Evolutionary conservation across 2,888 invertebrate species (phyloP).

Genomic region (Leptinotarsa rubiginosa): DNA sequence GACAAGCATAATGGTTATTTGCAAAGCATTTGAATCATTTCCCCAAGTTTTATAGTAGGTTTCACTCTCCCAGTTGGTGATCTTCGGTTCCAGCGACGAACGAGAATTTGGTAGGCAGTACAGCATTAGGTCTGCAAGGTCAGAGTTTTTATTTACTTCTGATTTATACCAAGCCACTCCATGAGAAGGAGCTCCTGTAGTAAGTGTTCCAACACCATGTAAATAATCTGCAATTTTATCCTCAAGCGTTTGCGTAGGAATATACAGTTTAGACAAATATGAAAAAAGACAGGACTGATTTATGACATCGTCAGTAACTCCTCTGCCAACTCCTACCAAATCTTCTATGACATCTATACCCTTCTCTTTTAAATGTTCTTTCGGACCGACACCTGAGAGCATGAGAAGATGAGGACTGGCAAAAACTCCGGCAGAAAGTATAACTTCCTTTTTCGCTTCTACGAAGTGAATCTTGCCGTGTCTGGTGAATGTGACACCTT

Average conservation of each 20-base stretch:
- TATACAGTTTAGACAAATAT: slow-evolving; percentile 70
- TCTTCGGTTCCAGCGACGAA: slow-evolving; percentile 28
- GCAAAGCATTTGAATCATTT: slow-evolving; percentile 53
- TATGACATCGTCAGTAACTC: slow-evolving; percentile 81
- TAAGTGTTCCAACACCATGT: slow-evolving; percentile 40
- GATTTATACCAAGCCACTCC: slow-evolving; percentile 31
- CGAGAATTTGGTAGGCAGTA: slow-evolving; percentile 4
- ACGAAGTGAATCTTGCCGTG: slow-evolving; percentile 68
- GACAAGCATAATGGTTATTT: slow-evolving; percentile 29
- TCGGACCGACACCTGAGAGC: slow-evolving; percentile 83
- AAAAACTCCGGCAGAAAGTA: slow-evolving; percentile 82
- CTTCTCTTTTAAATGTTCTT: slow-evolving; percentile 70
- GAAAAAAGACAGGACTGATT: slow-evolving; percentile 77
- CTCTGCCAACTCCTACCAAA: slow-evolving; percentile 78
- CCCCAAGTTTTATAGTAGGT: slow-evolving; percentile 60
- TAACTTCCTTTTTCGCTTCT: slow-evolving; percentile 77
- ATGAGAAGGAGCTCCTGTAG: slow-evolving; percentile 23
- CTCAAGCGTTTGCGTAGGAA: slow-evolving; percentile 25
- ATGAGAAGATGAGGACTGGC: slow-evolving; percentile 86
- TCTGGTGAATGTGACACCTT: slow-evolving; percentile 77
- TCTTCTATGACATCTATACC: slow-evolving; percentile 74
- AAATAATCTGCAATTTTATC: slow-evolving; percentile 69
- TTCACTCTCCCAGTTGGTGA: slow-evolving; percentile 48
- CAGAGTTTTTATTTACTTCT: slow-evolving; percentile 1
- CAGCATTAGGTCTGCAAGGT: background rate